Evolutionary conservation across 1,140 invertebrate species (phyloP).

Genomic region (Coptotermes formosanus): DNA sequence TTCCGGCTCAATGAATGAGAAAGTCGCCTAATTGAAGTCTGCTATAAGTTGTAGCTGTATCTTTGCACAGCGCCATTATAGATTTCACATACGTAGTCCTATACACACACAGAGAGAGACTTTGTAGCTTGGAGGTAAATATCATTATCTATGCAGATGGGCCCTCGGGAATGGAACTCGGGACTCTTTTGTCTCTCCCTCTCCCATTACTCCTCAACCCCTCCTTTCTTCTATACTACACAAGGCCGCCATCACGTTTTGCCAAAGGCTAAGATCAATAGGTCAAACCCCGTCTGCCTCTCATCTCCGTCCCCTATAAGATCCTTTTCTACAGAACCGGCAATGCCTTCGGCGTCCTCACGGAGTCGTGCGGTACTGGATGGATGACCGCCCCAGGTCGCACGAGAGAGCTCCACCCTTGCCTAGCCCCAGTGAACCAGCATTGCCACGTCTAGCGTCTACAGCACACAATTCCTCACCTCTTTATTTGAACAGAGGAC

Average conservation of each 20-base stretch:
- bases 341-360: conserved; percentile 19
- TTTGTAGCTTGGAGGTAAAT: conserved; percentile 34
- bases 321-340: conserved; percentile 31
- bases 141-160: conserved; percentile 44
- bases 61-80: not conserved
- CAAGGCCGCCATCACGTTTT: conserved; percentile 35
- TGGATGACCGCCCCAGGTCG: not conserved
- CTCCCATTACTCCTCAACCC: conserved; percentile 29
- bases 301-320: conserved; percentile 12
- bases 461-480: too few relatives aligned
- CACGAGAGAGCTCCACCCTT: not conserved
- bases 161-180: conserved; percentile 42
- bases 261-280: conserved; percentile 41
- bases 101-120: not conserved
- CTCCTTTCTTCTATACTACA: not conserved
- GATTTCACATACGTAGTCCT: not conserved
- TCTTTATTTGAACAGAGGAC: too few relatives aligned
- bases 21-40: conserved; percentile 28
- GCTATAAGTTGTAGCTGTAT: not conserved
- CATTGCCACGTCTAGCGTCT: too few relatives aligned
- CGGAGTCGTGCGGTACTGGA: conserved; percentile 22
- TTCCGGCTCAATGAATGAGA: conserved; percentile 22
- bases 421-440: not conserved
- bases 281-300: conserved; percentile 37
- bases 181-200: conserved; percentile 41